A percentile compares a stretch with the other conserved stretches of the same genome.
These are phyloP conservation scores for Acipenser transmontanus DNA, from an alignment of 2,797 vertebrate genomes.

Conservation along the genomic window DNA sequence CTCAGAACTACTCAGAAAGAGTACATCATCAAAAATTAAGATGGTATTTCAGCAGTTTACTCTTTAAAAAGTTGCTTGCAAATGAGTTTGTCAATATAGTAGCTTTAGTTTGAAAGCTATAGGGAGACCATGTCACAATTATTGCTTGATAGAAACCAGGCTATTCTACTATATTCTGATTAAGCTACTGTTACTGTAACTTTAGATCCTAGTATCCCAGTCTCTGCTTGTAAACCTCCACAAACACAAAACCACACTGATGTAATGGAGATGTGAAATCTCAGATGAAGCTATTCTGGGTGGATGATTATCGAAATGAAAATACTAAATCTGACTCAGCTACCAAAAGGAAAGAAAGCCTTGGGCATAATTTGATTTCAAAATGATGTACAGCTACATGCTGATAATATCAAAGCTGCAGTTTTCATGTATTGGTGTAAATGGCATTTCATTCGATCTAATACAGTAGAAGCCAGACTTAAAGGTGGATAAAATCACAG, in stretches of 20 bases:
- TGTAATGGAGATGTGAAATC: conserved; percentile 30
- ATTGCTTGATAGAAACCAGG: no score
- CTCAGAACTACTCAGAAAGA: no score
- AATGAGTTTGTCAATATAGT: no score
- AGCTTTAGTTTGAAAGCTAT: no score
- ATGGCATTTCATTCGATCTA: conserved; percentile 20
- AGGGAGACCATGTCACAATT: no score
- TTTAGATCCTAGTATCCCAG: conserved; percentile 9
- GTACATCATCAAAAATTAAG: no score
- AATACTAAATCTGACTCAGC: conserved; percentile 11
- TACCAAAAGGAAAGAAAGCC: conserved; percentile 12
- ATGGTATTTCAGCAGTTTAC: no score
- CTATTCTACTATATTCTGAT: not conserved
- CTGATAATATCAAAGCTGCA: conserved; percentile 26
- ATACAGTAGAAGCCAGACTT: conserved; percentile 12
- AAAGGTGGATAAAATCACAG: conserved; percentile 13
- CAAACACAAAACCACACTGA: conserved; percentile 15
- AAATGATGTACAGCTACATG: conserved; percentile 22
- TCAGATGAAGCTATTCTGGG: conserved; percentile 26
- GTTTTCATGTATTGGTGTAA: conserved; percentile 24
- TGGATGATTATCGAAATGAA: conserved; percentile 31
- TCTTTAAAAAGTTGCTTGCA: no score
- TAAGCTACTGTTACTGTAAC: conserved; percentile 11
- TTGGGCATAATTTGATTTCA: conserved; percentile 20
- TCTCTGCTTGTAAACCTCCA: conserved; percentile 14